Evolutionary conservation across 2,797 vertebrate genomes (phyloP).

Genomic region (Leptoclinus maculatus): DNA sequence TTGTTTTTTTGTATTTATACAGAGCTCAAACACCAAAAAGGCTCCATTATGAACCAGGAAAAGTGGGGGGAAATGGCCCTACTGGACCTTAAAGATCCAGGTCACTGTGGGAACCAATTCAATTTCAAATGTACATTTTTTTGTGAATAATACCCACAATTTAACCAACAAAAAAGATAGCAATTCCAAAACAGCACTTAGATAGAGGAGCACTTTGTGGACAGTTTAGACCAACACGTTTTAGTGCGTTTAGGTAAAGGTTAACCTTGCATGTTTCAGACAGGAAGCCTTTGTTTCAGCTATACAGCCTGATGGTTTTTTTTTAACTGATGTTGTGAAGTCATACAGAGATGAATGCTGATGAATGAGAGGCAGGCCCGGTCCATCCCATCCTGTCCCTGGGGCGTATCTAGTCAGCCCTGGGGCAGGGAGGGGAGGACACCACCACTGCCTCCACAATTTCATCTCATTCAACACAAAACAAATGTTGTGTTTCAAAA

Average conservation of each 20-base stretch:
- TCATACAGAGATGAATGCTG: conserved; percentile 36
- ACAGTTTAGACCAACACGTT: background rate
- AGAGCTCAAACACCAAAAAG: background rate
- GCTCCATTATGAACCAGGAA: background rate
- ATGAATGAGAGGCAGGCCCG: conserved; percentile 69
- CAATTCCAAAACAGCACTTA: background rate
- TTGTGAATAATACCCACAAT: background rate
- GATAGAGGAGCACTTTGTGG: background rate
- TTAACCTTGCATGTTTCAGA: conserved; percentile 2
- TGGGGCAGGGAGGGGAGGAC: conserved; percentile 70
- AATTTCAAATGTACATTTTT: background rate
- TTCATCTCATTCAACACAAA: conserved; percentile 67
- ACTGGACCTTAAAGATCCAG: background rate
- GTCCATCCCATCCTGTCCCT: conserved; percentile 68
- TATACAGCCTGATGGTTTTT: background rate
- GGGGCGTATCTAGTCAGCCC: conserved; percentile 69
- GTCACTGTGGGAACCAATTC: background rate
- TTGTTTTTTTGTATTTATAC: background rate
- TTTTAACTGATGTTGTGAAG: conserved; percentile 41
- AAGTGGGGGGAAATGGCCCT: background rate
- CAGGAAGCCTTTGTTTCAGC: conserved; percentile 4
- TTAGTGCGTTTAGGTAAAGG: background rate
- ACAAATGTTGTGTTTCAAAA: conserved; percentile 53
- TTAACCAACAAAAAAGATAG: background rate
- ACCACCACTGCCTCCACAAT: conserved; percentile 64